Evolutionary conservation across 2,888 invertebrate species (phyloP), one percentile per base, ranked within the genome.

Genomic region (Lochmaea crataegi): DNA sequence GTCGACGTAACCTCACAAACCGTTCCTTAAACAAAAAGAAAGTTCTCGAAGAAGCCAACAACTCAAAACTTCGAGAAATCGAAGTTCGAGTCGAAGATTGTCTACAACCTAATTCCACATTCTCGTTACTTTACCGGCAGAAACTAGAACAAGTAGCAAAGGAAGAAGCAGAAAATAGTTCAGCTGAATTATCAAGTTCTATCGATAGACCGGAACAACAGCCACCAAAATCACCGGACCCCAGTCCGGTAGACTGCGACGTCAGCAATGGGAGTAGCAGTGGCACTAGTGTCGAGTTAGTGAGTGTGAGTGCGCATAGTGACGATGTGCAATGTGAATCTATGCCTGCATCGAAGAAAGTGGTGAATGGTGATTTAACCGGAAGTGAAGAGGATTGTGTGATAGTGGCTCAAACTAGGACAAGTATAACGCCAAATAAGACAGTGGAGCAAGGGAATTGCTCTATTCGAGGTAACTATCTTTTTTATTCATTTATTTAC

Each of bases 381-480:
- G 84, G 41, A 48, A 69, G 84, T 84, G 85, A 90, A 87, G 90
- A 90, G 87, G 90, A 90, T 89, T 90, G 90, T 88, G 90, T 90
- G 87, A 90, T 90, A 88, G 90, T 90, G 89, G 89, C 90, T 79
- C 79, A 72, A 77, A 73, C 71, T 68, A 69, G 72, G 66, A 72
- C 74, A 87, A 85, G 88, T 88, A 69, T 68, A 61, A 88, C 89
- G 88, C 87, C 89, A 88, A 88, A 88, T 80, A 80, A 73, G 74
- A 76, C 72, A 75, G 79, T 78, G 45, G 82, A 82, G 78, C 84
- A 83, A 80, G 84, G 81, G 82, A 84, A 84, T 82, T 85, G 85
- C 84, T 83, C 86, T 79, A 84, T 84, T 82, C 83, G 85, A 83
- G 86, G 86, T 85, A 69, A 68, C 64, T 11, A 26, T 58, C 22